Percentiles rank a stretch among this genome's conserved stretches.
Evolutionary conservation across 2,888 invertebrate species (phyloP).

Genomic region (Xiphydria camelus): DNA sequence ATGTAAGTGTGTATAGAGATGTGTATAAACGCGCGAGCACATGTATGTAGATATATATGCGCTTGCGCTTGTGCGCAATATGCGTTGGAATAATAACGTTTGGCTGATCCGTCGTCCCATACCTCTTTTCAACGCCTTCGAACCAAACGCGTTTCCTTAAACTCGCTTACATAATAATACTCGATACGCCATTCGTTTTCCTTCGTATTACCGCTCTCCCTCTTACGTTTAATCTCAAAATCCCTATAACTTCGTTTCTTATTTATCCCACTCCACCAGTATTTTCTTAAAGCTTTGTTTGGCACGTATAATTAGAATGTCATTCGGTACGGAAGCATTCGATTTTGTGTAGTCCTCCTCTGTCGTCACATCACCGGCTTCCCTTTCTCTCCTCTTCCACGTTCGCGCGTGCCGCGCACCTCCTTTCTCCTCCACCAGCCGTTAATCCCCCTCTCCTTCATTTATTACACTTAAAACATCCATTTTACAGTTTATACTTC

Average conservation of each 20-base stretch:
- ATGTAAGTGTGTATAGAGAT: neutral
- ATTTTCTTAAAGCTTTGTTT: conserved; percentile 49
- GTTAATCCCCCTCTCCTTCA: conserved; percentile 18
- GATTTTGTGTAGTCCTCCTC: conserved; percentile 33
- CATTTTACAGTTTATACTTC: conserved; percentile 29
- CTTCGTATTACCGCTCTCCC: neutral
- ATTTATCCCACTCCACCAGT: conserved; percentile 5
- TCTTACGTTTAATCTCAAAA: neutral
- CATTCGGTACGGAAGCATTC: conserved; percentile 50
- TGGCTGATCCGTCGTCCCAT: too few species aligned
- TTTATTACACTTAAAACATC: conserved; percentile 49
- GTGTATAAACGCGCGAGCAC: conserved; percentile 1
- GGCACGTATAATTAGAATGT: conserved; percentile 57
- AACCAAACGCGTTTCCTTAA: too few species aligned
- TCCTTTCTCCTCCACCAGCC: conserved; percentile 8
- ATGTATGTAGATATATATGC: neutral
- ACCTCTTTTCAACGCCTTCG: too few species aligned
- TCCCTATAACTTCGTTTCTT: neutral
- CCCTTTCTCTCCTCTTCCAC: conserved; percentile 18
- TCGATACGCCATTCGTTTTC: neutral
- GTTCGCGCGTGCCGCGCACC: conserved; percentile 9
- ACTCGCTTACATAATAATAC: neutral
- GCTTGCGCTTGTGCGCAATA: conserved; percentile 2
- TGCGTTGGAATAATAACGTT: too few species aligned
- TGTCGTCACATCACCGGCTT: conserved; percentile 7